Conservation (phyloP, 2,797 vertebrate genomes). For the Sarcophilus harrisii region DNA sequence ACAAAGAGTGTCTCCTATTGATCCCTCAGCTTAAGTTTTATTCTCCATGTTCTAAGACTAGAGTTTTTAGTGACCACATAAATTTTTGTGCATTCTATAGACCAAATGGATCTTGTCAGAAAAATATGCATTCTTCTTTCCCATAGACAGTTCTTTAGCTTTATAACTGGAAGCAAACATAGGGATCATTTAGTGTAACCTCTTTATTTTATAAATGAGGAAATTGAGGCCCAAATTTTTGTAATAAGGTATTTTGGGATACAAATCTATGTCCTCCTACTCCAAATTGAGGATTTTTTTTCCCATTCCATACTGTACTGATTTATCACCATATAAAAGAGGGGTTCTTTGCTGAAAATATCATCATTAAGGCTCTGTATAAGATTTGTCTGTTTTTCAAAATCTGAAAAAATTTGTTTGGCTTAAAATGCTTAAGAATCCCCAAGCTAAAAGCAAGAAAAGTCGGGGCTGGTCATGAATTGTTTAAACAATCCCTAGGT, state of each 20-base stretch:
- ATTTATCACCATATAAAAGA: slow-evolving; percentile 21
- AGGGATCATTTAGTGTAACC: background rate
- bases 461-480: background rate
- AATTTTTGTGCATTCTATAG: background rate
- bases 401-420: slow-evolving; percentile 40
- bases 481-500: background rate
- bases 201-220: background rate
- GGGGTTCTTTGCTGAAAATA: slow-evolving; percentile 10
- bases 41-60: slow-evolving; percentile 20
- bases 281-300: background rate
- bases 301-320: background rate
- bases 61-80: background rate
- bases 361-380: background rate
- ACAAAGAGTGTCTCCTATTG: background rate
- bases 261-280: background rate
- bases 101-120: background rate
- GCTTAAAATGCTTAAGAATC: background rate
- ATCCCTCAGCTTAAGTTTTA: background rate
- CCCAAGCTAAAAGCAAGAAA: slow-evolving; percentile 31
- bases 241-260: background rate
- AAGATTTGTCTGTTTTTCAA: slow-evolving; percentile 20
- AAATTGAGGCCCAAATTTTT: background rate
- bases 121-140: background rate
- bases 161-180: background rate
- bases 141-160: background rate